These are phyloP conservation scores for Drosophila pegasa DNA, from an alignment of 2,888 invertebrate genomes.

Conservation along the genomic window DNA sequence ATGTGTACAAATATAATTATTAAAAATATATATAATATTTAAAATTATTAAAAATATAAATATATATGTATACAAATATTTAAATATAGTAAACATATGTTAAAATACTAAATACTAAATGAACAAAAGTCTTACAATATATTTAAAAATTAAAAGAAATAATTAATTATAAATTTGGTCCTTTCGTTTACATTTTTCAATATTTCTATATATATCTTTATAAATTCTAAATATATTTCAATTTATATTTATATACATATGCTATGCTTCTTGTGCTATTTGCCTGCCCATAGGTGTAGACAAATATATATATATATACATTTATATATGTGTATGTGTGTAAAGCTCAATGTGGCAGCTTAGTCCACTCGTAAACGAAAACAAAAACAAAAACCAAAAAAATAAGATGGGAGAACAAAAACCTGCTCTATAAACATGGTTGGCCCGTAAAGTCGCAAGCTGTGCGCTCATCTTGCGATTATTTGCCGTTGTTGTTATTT, in stretches of 20 bases:
- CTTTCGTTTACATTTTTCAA: no score
- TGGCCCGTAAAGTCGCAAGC: constrained; percentile 10
- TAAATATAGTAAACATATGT: no score
- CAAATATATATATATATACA: not conserved
- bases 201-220: not conserved
- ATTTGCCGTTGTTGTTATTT: constrained; percentile 1
- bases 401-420: constrained; percentile 11
- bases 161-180: no score
- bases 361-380: constrained; percentile 19
- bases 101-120: no score
- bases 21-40: no score
- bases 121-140: no score
- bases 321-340: not conserved
- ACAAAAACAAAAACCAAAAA: not conserved
- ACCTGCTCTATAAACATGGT: constrained; percentile 22
- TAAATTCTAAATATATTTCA: no score
- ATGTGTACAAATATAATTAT: no score
- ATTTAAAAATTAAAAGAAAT: not conserved
- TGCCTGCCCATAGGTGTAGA: not conserved
- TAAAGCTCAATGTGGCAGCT: constrained; percentile 23
- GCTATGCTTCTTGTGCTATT: not conserved
- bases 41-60: no score
- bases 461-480: constrained; percentile 12
- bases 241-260: no score
- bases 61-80: no score